Evolutionary conservation across 2,797 vertebrate genomes (phyloP).

Genomic region (Mico argentatus): DNA sequence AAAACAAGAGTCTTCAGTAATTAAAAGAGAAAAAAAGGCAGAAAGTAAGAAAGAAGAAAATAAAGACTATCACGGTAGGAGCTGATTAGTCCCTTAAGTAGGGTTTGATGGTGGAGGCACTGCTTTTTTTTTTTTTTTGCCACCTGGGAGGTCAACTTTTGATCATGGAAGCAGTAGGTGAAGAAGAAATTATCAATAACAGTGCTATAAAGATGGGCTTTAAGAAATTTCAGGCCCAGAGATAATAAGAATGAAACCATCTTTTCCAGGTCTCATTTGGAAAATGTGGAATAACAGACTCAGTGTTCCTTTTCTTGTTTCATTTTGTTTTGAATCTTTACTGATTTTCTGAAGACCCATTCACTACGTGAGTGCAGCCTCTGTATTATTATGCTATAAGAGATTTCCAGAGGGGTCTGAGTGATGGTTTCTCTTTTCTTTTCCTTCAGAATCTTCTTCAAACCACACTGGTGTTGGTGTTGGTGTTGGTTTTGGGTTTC

Average conservation of each 20-base stretch:
- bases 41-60: neutral
- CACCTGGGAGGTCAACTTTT: constrained; percentile 79
- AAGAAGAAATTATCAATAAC: constrained; percentile 72
- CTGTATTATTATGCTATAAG: neutral
- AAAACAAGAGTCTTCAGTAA: constrained; percentile 69
- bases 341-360: neutral
- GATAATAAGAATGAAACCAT: constrained; percentile 81
- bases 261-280: constrained; percentile 69
- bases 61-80: constrained; percentile 29
- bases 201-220: constrained; percentile 77
- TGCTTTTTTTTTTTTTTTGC: constrained; percentile 71
- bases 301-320: neutral
- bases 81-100: constrained; percentile 75
- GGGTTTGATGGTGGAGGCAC: constrained; percentile 73
- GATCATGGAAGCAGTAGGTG: constrained; percentile 76
- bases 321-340: constrained; percentile 7
- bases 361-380: neutral
- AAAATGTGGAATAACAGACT: constrained; percentile 58
- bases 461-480: neutral
- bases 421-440: neutral
- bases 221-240: constrained; percentile 77
- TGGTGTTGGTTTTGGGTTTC: neutral
- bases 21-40: constrained; percentile 17
- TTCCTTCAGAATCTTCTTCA: neutral
- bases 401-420: neutral